These are phyloP conservation scores for Oscheius sp. DNA, from an alignment of 2,888 invertebrate genomes.

Conservation along the genomic window DNA sequence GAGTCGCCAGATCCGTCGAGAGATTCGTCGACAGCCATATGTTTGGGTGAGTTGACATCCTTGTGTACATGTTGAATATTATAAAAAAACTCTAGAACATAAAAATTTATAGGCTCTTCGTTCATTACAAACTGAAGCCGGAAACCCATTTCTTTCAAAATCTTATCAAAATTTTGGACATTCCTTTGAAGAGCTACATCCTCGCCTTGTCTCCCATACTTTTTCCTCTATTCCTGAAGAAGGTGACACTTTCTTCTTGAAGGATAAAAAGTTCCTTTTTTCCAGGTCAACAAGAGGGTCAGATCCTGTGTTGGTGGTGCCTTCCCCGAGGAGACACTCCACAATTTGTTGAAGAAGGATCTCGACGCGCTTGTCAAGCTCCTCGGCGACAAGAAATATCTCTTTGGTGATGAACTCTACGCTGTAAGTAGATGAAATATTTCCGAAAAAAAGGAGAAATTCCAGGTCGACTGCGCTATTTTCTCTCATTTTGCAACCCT, in stretches of 20 bases:
- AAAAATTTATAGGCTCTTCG: constrained; percentile 6
- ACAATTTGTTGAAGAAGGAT: no score
- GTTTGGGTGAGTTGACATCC: constrained; percentile 10
- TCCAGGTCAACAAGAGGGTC: background rate
- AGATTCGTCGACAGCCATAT: constrained; percentile 18
- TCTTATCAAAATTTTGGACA: background rate
- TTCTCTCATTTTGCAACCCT: constrained; percentile 14
- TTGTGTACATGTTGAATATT: background rate
- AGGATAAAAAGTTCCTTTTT: background rate
- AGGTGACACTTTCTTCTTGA: background rate
- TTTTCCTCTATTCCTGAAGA: background rate
- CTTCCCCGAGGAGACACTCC: constrained; percentile 39
- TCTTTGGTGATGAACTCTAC: no score
- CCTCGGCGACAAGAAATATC: no score
- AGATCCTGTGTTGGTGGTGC: background rate
- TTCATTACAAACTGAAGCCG: background rate
- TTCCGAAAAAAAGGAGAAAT: background rate
- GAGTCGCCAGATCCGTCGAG: constrained; percentile 13
- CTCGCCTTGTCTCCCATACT: background rate
- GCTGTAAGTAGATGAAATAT: background rate
- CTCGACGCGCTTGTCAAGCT: no score
- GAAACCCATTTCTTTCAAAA: background rate
- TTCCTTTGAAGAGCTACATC: background rate
- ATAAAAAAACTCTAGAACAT: constrained; percentile 9
- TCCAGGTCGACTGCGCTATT: constrained; percentile 19